Percentiles rank a stretch among this genome's conserved stretches.
These are phyloP conservation scores for Augochlora pura DNA, from an alignment of 1,140 invertebrate genomes.

Conservation along the genomic window DNA sequence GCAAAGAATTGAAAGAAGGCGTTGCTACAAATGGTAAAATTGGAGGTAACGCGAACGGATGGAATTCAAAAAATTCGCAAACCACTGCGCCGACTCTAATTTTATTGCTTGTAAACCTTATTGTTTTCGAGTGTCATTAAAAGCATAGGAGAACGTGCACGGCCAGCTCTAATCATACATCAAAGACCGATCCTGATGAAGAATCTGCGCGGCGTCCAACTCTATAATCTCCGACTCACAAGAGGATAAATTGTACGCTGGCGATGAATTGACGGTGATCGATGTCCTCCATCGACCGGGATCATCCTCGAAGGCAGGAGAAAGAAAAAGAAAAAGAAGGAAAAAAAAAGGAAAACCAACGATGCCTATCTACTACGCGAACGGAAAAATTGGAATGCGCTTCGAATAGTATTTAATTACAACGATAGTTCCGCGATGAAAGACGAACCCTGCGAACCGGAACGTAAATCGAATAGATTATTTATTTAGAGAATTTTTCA, in stretches of 20 bases:
- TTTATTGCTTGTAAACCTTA: constrained; percentile 9
- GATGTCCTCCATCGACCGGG: constrained; percentile 33
- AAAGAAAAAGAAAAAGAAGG: constrained; percentile 7
- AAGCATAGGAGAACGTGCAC: constrained; percentile 1
- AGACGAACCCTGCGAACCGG: neutral
- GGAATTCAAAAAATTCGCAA: neutral
- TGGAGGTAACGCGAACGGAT: neutral
- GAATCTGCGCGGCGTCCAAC: constrained; percentile 31
- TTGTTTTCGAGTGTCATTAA: constrained; percentile 32
- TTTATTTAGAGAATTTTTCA: neutral
- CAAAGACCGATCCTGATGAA: constrained; percentile 39
- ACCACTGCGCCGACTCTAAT: neutral
- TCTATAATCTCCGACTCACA: constrained; percentile 40
- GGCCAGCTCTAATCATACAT: constrained; percentile 27
- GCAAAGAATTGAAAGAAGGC: neutral
- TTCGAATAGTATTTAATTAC: constrained; percentile 25
- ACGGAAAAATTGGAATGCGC: constrained; percentile 19
- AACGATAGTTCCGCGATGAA: neutral
- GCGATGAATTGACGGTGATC: constrained; percentile 50
- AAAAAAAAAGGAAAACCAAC: constrained; percentile 9
- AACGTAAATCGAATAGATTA: neutral
- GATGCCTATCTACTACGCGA: constrained; percentile 7
- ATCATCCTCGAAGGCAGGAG: constrained; percentile 4
- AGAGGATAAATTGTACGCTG: constrained; percentile 44
- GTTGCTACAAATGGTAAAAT: neutral